Evolutionary conservation across 2,113 vertebrate genomes (phyloP), one percentile per base, ranked within the genome.

Genomic region (Arenaria interpres): DNA sequence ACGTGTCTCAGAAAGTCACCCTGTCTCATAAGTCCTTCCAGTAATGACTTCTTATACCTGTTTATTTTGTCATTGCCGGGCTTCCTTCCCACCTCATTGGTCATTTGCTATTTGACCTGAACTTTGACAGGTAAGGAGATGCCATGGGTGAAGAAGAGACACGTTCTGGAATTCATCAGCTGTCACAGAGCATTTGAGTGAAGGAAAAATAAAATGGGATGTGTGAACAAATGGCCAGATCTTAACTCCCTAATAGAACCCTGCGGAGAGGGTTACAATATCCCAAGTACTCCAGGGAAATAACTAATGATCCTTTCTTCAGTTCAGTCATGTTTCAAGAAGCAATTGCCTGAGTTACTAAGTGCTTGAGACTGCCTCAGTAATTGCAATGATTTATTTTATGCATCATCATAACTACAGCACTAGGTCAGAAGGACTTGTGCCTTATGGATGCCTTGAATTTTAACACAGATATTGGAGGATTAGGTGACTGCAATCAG

Each of bases 311-410:
- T 87, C 60, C 66, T 89, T 97, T 92, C 80, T 94, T 94, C 80
- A 72, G 85, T 45, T 88, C 92, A 81, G 88, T 94, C 97, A 92
- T 94, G 92, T 94, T 97, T 97, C 90, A 93, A 94, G 90, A 95
- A 94, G 73, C 30, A 84, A 94, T 90, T 14, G 62, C 69, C 72
- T 48, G 80, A 95, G 80, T 89, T 93, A 89, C 94, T 91, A 93
- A 96, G 94, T 92, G 95, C 92, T 89, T 86, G 62, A 95, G 80
- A 96, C 80, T 81, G 86, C 92, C 86, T 94, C 85, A 67, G 56
- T 96, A 95, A 95, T 96, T 96, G 92, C 73, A 72, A 62, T 89
- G 92, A 95, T 94, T 95, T 96, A 97, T 97, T 96, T 93, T 92
- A 95, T 93, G 91, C 73, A 93, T 82, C 92, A 71, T 89, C 86